Percentiles rank a stretch among this genome's conserved stretches.
These are phyloP conservation scores for Silurus asotus DNA, from an alignment of 2,113 vertebrate genomes.

Conservation along the genomic window DNA sequence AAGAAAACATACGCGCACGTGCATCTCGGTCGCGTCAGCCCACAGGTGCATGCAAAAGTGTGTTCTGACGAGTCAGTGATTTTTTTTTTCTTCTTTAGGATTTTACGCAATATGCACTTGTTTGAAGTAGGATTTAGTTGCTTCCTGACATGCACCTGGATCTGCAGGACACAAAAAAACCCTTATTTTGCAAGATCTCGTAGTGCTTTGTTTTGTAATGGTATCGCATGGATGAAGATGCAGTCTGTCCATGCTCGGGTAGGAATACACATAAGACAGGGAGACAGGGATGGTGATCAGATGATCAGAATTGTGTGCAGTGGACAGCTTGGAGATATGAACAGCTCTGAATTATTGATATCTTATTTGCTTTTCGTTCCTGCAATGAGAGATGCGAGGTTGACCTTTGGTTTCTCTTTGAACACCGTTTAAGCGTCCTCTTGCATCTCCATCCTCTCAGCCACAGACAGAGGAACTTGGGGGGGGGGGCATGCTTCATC, in stretches of 20 bases:
- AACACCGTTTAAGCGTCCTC: slow-evolving; percentile 19
- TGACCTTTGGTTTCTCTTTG: slow-evolving; percentile 44
- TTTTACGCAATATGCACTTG: not conserved
- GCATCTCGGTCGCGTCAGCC: not conserved
- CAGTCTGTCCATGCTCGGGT: not conserved
- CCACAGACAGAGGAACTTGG: slow-evolving; percentile 4
- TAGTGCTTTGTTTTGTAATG: not conserved
- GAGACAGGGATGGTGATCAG: slow-evolving; percentile 10
- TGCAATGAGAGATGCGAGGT: not conserved
- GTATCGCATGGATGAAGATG: not conserved
- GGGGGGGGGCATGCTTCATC: not conserved
- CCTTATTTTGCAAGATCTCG: not conserved
- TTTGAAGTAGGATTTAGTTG: not conserved
- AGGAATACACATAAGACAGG: not conserved
- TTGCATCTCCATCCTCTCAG: not conserved
- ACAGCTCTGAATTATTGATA: slow-evolving; percentile 51
- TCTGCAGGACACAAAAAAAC: not conserved
- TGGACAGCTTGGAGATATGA: not conserved
- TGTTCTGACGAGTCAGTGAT: not conserved
- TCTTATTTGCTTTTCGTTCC: slow-evolving; percentile 41
- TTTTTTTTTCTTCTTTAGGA: no score
- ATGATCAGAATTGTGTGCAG: slow-evolving; percentile 6
- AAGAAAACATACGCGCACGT: not conserved
- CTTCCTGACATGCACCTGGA: not conserved
- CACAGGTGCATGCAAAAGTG: not conserved